phyloP scores from a whole-genome alignment of 2,797 vertebrate genomes.

The Nothura maculosa region DNA sequence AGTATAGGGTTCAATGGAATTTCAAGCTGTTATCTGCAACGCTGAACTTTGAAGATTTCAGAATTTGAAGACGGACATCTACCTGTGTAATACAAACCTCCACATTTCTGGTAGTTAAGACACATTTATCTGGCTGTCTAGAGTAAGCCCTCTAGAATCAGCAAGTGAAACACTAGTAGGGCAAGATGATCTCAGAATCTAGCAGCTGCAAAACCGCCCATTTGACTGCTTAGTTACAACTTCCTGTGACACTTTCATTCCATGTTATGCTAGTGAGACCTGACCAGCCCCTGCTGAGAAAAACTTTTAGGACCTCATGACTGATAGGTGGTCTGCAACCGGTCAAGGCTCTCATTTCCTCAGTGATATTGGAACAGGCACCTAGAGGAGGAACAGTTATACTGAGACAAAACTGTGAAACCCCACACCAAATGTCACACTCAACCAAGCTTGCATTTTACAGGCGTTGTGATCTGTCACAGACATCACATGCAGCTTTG shows the following conservation, averaged over 20 bases:
- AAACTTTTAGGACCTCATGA: background rate
- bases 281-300: no score
- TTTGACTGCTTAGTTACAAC: no score
- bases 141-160: background rate
- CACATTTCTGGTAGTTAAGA: background rate
- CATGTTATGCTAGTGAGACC: background rate
- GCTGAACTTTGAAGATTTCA: background rate
- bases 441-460: background rate
- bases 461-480: background rate
- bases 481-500: background rate
- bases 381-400: background rate
- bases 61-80: background rate
- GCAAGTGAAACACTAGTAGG: background rate
- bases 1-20: background rate
- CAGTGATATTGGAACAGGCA: background rate
- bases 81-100: background rate
- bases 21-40: background rate
- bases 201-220: background rate
- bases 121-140: no score
- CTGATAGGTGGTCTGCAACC: background rate
- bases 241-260: background rate
- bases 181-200: background rate
- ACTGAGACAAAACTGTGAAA: background rate
- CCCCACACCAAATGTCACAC: background rate
- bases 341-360: background rate